These are phyloP conservation scores for Desmodus rotundus DNA, from an alignment of 2,113 vertebrate genomes.

Conservation along the genomic window DNA sequence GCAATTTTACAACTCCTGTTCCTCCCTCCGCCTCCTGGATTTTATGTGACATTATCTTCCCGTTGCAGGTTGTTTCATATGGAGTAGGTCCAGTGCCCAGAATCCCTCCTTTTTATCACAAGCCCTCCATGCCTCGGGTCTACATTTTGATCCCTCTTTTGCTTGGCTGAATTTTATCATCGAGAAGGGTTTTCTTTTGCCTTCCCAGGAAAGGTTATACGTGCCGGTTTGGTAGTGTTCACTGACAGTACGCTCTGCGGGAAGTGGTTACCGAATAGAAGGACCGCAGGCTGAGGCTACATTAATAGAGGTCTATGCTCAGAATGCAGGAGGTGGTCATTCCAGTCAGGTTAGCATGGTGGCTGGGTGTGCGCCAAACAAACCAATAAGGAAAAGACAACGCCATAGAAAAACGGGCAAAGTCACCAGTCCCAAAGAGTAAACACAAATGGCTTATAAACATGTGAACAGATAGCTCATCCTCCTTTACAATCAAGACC, in stretches of 20 bases:
- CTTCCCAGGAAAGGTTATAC: not conserved
- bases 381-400: constrained; percentile 20
- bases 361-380: not conserved
- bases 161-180: not conserved
- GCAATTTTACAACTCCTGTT: not conserved
- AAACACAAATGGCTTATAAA: not conserved
- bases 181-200: not conserved
- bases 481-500: not conserved
- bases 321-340: not conserved
- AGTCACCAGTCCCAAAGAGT: constrained; percentile 4
- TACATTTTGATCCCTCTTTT: not conserved
- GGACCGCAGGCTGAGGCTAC: not conserved
- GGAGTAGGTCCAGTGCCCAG: not conserved
- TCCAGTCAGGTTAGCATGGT: not conserved
- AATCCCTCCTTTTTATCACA: not conserved
- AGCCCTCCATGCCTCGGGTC: not conserved
- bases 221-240: not conserved
- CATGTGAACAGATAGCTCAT: not conserved
- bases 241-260: not conserved
- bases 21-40: not conserved
- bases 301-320: not conserved
- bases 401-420: not conserved
- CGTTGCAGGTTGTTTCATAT: not conserved
- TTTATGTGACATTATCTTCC: not conserved
- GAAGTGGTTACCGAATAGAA: not conserved